Percentiles rank a stretch among this genome's conserved stretches.
phyloP scores from a whole-genome alignment of 2,113 vertebrate species.

The Pedionomus torquatus region DNA sequence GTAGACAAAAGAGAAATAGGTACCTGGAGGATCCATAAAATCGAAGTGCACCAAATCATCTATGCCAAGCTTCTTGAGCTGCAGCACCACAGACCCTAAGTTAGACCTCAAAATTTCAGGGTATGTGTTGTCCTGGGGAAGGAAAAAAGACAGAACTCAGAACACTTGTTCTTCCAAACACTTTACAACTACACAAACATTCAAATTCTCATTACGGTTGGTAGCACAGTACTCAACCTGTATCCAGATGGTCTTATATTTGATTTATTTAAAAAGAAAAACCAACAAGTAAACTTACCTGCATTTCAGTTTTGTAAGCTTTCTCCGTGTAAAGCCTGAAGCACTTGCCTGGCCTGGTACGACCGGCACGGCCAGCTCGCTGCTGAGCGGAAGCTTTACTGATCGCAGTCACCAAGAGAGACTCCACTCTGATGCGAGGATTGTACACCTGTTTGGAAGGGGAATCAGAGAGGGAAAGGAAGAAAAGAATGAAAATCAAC shows the following conservation, averaged over 20 bases:
- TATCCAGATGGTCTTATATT: neutral
- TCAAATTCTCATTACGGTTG: neutral
- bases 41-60: constrained; percentile 98
- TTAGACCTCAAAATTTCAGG: constrained; percentile 97
- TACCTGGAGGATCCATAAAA: constrained; percentile 99
- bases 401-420: constrained; percentile 95
- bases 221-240: neutral
- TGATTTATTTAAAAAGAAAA: neutral
- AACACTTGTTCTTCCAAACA: neutral
- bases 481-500: neutral
- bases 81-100: constrained; percentile 93
- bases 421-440: constrained; percentile 96
- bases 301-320: constrained; percentile 99
- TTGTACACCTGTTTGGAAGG: constrained; percentile 89
- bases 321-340: constrained; percentile 97
- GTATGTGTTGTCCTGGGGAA: constrained; percentile 91
- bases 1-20: neutral
- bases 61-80: constrained; percentile 96
- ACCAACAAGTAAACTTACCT: constrained; percentile 72
- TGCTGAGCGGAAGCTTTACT: constrained; percentile 99
- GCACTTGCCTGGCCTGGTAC: constrained; percentile 93
- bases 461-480: neutral
- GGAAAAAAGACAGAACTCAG: neutral
- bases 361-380: constrained; percentile 95
- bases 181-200: neutral